These are phyloP conservation scores for Perca flavescens DNA, from an alignment of 2,113 vertebrate species.

Conservation along the genomic window DNA sequence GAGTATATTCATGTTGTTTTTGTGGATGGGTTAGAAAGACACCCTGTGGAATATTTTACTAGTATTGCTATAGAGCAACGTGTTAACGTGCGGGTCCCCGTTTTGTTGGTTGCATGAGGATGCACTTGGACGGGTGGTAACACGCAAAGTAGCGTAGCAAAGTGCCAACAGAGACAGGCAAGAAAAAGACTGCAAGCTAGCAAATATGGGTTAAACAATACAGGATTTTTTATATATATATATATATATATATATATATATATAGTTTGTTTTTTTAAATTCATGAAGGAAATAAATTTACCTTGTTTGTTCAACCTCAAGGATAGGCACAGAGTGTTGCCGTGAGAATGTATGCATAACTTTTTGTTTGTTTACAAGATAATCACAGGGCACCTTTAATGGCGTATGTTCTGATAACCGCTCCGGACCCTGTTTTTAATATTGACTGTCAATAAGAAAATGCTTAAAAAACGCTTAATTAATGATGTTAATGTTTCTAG, in stretches of 20 bases:
- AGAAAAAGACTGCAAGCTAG: neutral
- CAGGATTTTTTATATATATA: neutral
- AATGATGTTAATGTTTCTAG: neutral
- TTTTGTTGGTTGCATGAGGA: neutral
- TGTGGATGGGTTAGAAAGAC: neutral
- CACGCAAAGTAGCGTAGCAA: neutral
- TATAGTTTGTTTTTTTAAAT: too few species aligned
- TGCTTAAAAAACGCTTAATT: neutral
- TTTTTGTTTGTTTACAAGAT: neutral
- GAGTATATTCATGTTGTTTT: too few species aligned
- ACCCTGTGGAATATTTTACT: neutral
- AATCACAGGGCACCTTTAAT: neutral
- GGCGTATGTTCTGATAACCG: neutral
- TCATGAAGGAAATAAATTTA: neutral
- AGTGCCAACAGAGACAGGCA: neutral
- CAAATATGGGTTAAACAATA: neutral
- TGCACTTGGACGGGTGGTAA: neutral
- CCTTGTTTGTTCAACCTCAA: neutral
- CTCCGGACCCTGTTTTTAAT: neutral
- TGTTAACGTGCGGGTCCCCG: neutral
- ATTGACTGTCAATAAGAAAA: neutral
- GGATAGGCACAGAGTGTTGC: neutral
- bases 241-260: too few species aligned
- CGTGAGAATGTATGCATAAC: neutral
- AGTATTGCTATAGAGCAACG: rapidly evolving